These are phyloP conservation scores for Microchirus variegatus DNA, from an alignment of 2,797 vertebrate species.

Conservation along the genomic window DNA sequence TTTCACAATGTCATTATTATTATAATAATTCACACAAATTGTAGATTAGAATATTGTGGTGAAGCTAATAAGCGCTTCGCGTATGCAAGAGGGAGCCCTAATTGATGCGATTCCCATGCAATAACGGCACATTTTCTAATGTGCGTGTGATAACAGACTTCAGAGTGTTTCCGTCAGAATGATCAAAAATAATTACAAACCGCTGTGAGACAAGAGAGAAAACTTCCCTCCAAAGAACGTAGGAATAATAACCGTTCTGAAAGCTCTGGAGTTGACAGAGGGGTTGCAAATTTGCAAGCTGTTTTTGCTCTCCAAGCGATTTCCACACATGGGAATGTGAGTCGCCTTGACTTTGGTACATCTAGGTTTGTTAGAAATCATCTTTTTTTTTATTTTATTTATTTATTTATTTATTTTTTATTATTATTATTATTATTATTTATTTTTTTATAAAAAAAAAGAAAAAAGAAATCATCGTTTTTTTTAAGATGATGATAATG, in stretches of 20 bases:
- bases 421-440: too few relatives aligned
- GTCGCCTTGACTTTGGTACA: too few relatives aligned
- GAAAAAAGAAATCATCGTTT: too few relatives aligned
- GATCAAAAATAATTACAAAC: slow-evolving; percentile 14
- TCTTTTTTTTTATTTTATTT: too few relatives aligned
- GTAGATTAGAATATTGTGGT: not conserved
- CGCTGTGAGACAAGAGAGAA: slow-evolving; percentile 3
- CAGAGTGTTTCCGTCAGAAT: slow-evolving; percentile 1
- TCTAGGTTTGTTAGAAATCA: too few relatives aligned
- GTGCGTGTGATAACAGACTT: not conserved
- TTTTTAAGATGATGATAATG: too few relatives aligned
- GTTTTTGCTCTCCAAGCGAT: too few relatives aligned
- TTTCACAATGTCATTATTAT: not conserved
- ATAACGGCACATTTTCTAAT: not conserved
- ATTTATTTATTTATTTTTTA: too few relatives aligned
- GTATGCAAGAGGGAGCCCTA: too few relatives aligned
- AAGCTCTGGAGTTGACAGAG: not conserved
- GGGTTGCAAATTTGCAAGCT: not conserved
- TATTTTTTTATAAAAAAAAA: too few relatives aligned
- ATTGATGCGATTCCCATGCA: not conserved
- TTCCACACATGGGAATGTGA: too few relatives aligned
- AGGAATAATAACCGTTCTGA: slow-evolving; percentile 5
- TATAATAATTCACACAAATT: not conserved
- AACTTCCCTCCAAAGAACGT: not conserved
- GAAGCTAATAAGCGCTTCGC: not conserved